Evolutionary conservation across 2,797 vertebrate species (phyloP).

Genomic region (Hemitrygon akajei): DNA sequence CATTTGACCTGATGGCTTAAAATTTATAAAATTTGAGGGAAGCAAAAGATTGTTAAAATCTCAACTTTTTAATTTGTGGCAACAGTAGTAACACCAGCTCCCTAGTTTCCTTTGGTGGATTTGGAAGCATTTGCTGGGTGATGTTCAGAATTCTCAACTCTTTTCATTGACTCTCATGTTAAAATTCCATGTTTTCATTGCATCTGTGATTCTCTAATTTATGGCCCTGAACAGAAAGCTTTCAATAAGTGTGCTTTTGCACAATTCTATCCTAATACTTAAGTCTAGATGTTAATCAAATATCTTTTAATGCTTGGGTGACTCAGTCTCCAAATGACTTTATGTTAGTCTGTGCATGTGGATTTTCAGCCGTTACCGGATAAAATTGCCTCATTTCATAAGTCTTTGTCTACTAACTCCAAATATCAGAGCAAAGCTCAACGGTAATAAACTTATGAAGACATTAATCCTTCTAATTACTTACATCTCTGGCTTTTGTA

Average conservation of each 20-base stretch:
- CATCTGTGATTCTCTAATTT: neutral
- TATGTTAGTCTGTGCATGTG: neutral
- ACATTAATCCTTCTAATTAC: constrained; percentile 30
- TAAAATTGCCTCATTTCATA: neutral
- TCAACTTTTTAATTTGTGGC: neutral
- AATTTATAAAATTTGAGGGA: neutral
- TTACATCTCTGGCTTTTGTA: constrained; percentile 47
- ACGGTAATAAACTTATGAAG: neutral
- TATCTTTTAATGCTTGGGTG: neutral
- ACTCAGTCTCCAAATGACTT: neutral
- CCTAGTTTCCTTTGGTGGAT: neutral
- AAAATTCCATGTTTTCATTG: neutral
- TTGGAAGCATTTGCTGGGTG: neutral
- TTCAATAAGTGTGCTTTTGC: neutral
- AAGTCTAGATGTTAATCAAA: neutral
- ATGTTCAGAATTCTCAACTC: neutral
- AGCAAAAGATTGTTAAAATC: neutral
- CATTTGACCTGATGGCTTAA: neutral
- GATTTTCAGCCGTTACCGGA: neutral
- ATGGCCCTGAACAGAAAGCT: neutral
- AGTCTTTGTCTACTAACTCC: neutral
- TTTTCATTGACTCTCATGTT: neutral
- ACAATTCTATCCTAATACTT: neutral
- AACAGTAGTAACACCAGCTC: neutral
- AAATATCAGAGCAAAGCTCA: neutral